A percentile compares a stretch with the other conserved stretches of the same genome.
phyloP scores from a whole-genome alignment of 2,888 invertebrate species.

The Conomelus anceps region DNA sequence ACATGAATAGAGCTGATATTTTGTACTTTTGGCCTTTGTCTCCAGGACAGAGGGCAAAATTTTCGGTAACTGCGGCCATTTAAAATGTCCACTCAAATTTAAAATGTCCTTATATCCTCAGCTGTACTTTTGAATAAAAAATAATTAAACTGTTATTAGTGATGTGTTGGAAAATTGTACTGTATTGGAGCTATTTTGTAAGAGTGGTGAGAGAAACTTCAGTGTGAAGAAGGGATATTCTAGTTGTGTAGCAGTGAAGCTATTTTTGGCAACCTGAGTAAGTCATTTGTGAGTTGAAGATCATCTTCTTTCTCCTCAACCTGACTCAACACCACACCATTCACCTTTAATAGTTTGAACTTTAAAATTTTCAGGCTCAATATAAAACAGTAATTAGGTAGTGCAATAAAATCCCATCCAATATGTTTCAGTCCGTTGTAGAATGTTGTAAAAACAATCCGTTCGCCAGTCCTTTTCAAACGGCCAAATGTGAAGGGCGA shows the following conservation, averaged over 20 bases:
- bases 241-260: not conserved
- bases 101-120: too few relatives aligned
- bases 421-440: constrained; percentile 44
- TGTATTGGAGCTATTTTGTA: not conserved
- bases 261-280: not conserved
- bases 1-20: too few relatives aligned
- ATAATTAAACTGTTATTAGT: too few relatives aligned
- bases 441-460: constrained; percentile 44
- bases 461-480: constrained; percentile 42
- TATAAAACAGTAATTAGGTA: not conserved
- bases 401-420: constrained; percentile 29
- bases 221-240: not conserved
- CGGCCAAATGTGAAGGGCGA: constrained; percentile 42
- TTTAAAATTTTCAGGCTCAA: not conserved
- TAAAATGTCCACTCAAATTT: too few relatives aligned
- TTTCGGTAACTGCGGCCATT: too few relatives aligned
- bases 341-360: not conserved
- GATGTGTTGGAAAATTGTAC: not conserved
- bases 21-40: too few relatives aligned
- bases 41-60: too few relatives aligned
- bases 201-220: not conserved
- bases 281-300: not conserved
- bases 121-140: too few relatives aligned
- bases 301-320: not conserved
- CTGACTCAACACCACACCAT: not conserved